Conservation (phyloP, 2,888 invertebrate species). For the Lycophotia porphyrea region DNA sequence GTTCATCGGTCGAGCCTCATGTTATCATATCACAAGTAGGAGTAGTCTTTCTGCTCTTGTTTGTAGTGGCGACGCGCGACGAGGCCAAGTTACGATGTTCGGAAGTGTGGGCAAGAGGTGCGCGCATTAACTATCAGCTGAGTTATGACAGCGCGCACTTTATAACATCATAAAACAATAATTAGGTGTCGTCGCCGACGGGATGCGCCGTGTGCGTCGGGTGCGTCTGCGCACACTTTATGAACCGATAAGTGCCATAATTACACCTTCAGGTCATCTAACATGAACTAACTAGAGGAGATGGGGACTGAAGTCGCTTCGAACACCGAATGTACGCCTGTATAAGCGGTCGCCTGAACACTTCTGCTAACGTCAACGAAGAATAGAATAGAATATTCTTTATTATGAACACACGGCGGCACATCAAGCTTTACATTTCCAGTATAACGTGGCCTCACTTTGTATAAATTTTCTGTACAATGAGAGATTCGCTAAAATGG, state of each 20-base stretch:
- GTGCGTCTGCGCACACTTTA: constrained; percentile 40
- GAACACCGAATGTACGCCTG: too few relatives aligned
- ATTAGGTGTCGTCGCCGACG: constrained; percentile 26
- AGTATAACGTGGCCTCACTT: too few relatives aligned
- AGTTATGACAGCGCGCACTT: constrained; percentile 38
- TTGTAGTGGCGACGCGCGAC: background rate
- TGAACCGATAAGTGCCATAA: constrained; percentile 14
- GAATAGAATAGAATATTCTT: too few relatives aligned
- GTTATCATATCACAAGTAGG: background rate
- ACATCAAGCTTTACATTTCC: too few relatives aligned
- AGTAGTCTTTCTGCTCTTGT: constrained; percentile 17
- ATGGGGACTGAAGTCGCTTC: background rate
- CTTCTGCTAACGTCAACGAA: background rate
- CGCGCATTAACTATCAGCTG: constrained; percentile 20
- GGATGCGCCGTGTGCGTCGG: background rate
- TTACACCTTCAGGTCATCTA: background rate
- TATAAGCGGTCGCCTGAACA: too few relatives aligned
- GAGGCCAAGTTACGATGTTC: constrained; percentile 45
- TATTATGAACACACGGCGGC: too few relatives aligned
- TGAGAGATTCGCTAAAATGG: too few relatives aligned
- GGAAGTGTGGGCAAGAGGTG: constrained; percentile 39
- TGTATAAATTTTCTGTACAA: too few relatives aligned
- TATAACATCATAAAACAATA: constrained; percentile 43
- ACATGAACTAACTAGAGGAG: background rate
- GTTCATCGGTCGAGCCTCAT: too few relatives aligned